phyloP scores from a whole-genome alignment of 2,888 invertebrate species.

The Endomychus coccineus region DNA sequence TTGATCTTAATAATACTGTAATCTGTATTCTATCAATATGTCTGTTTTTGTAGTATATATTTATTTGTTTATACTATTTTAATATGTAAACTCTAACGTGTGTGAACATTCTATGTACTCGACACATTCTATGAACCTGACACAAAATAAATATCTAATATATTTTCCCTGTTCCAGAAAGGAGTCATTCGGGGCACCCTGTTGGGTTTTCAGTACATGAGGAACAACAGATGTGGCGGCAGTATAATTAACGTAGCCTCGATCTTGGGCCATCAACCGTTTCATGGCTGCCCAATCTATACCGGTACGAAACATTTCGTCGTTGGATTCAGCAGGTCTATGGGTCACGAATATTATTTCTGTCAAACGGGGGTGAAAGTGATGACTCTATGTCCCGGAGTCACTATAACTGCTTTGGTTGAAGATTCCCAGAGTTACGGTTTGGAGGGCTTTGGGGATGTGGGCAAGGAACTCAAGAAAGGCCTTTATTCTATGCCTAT shows the following conservation, averaged over 20 bases:
- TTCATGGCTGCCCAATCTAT: constrained; percentile 51
- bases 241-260: constrained; percentile 58
- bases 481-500: constrained; percentile 25
- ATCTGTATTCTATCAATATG: too few relatives aligned
- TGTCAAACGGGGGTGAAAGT: constrained; percentile 33
- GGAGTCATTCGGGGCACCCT: constrained; percentile 42
- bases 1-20: too few relatives aligned
- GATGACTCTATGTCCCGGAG: constrained; percentile 37
- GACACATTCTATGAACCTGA: too few relatives aligned
- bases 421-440: constrained; percentile 18
- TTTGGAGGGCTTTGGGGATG: constrained; percentile 17
- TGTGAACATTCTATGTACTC: neutral
- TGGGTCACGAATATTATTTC: constrained; percentile 35
- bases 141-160: too few relatives aligned
- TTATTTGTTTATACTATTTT: too few relatives aligned
- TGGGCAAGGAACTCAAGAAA: constrained; percentile 15
- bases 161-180: constrained; percentile 20
- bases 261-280: constrained; percentile 49
- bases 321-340: constrained; percentile 45
- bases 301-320: constrained; percentile 51
- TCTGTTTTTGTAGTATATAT: too few relatives aligned
- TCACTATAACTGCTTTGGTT: constrained; percentile 31
- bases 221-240: constrained; percentile 53
- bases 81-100: too few relatives aligned
- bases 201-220: constrained; percentile 46